A percentile compares a stretch with the other conserved stretches of the same genome.
These are phyloP conservation scores for Fistularia commersonii DNA, from an alignment of 2,797 vertebrate genomes.

Conservation along the genomic window DNA sequence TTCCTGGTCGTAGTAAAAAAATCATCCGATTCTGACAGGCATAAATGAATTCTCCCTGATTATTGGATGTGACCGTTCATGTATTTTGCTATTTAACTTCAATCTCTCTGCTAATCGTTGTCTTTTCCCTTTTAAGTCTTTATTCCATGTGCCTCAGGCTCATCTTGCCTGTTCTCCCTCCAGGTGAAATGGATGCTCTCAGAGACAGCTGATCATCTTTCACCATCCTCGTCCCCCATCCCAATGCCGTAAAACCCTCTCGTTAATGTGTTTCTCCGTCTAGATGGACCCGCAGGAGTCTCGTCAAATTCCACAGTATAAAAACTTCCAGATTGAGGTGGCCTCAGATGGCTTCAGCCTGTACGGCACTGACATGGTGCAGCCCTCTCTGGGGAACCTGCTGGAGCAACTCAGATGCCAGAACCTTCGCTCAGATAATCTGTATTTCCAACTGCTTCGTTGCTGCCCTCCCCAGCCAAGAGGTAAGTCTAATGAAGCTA, in stretches of 20 bases:
- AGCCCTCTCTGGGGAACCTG: slow-evolving; percentile 81
- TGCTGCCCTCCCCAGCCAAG: slow-evolving; percentile 95
- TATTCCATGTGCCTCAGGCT: background rate
- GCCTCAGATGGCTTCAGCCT: slow-evolving; percentile 74
- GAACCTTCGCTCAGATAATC: slow-evolving; percentile 88
- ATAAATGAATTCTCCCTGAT: too few relatives aligned
- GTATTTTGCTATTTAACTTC: too few relatives aligned
- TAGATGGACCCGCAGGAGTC: slow-evolving; percentile 53
- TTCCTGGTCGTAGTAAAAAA: too few relatives aligned
- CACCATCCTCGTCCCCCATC: background rate
- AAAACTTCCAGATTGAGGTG: slow-evolving; percentile 96
- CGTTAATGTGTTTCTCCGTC: background rate
- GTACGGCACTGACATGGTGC: slow-evolving; percentile 80
- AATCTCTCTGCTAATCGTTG: too few relatives aligned
- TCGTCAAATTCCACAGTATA: slow-evolving; percentile 77
- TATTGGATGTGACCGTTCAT: too few relatives aligned
- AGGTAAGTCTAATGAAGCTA: slow-evolving; percentile 71
- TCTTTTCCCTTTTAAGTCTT: too few relatives aligned
- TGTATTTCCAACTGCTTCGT: slow-evolving; percentile 86
- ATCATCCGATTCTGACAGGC: too few relatives aligned
- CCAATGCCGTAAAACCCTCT: background rate
- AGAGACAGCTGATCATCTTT: background rate
- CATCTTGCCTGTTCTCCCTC: background rate
- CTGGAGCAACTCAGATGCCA: slow-evolving; percentile 91
- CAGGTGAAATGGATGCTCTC: background rate